phyloP scores from a whole-genome alignment of 2,888 invertebrate species.

The Alsophila aescularia region DNA sequence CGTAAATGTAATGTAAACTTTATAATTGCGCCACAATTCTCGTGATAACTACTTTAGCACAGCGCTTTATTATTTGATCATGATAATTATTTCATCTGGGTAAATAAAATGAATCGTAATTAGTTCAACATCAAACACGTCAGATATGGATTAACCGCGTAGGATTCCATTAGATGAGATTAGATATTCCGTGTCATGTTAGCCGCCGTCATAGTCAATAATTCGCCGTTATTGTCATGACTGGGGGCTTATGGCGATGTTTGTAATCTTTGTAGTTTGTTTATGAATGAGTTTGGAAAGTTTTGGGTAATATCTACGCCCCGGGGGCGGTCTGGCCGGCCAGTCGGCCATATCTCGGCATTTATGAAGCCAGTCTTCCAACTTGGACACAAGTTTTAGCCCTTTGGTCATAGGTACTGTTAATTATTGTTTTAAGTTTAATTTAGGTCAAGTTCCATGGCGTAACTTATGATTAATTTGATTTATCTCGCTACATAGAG shows the following conservation, averaged over 20 bases:
- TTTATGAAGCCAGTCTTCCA: not conserved
- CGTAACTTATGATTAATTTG: not conserved
- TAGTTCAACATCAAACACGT: constrained; percentile 27
- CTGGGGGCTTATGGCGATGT: constrained; percentile 6
- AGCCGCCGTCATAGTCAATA: constrained; percentile 21
- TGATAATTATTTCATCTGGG: constrained; percentile 23
- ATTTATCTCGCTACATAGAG: too few relatives aligned
- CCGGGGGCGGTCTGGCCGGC: not conserved
- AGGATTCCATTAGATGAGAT: constrained; percentile 20
- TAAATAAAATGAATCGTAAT: constrained; percentile 23
- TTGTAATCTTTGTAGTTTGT: constrained; percentile 22
- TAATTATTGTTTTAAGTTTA: constrained; percentile 6
- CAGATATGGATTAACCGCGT: constrained; percentile 20
- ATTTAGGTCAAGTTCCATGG: not conserved
- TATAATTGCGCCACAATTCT: constrained; percentile 12
- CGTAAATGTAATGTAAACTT: constrained; percentile 16
- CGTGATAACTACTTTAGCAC: constrained; percentile 19
- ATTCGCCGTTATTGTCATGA: too few relatives aligned
- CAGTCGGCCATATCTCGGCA: not conserved
- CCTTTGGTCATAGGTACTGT: not conserved
- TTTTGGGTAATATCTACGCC: constrained; percentile 36
- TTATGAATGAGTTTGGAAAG: constrained; percentile 34
- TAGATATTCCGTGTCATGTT: constrained; percentile 25
- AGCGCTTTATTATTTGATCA: constrained; percentile 17
- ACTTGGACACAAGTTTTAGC: constrained; percentile 12